Base-by-base conservation (phyloP, 1,140 invertebrate species). In the Oreohelix idahoensis region DNA sequence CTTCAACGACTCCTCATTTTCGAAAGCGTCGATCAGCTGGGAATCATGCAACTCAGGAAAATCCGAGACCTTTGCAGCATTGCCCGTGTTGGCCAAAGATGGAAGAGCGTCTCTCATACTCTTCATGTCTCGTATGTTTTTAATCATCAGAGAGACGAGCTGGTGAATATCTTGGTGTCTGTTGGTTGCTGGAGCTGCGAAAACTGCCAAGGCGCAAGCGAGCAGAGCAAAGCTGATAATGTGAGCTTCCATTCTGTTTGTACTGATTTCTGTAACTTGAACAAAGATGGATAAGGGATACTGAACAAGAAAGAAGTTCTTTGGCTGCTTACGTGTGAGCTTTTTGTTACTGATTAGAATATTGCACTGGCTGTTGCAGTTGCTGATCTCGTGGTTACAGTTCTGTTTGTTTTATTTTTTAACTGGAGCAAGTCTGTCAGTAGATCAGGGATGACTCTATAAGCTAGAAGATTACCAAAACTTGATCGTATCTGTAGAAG, bases 91-190 rank as follows among this genome's bases (percentile, higher is more conserved):
- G 39, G 38, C 23, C 45, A 36, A 36, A 29, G 38, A 2, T 29
- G 2, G 45, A 51, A 39, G 38, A 2, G 39, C 15, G 39, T 32
- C 15, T n/a, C 73, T 45, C 36, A 15, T 26, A 39, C 29, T 63
- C 10, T 85, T 45, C 10, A 83, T 51, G 76, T 79, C 45, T 23
- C 71, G 80, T 2, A 84, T 39, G 45, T 76, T 80, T 8, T 77
- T 63, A 35, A 85, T 66, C 13, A 85, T 66, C 13, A 85, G 38
- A 1, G 76, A 73, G 11, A 82, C 84, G 53, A 85, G 69, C 20
- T 74, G 75, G 10, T 69, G 49, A 23, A 83, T 26, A 32, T 83
- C 84, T 38, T 81, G 63, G 5, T 69, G 69, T 63, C 69, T 53
- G 36, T 51, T 53, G 38, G 45, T 58, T 20, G 78, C 15, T 26